Conservation (phyloP, 2,888 invertebrate species). For the Diplazon laetatorius region DNA sequence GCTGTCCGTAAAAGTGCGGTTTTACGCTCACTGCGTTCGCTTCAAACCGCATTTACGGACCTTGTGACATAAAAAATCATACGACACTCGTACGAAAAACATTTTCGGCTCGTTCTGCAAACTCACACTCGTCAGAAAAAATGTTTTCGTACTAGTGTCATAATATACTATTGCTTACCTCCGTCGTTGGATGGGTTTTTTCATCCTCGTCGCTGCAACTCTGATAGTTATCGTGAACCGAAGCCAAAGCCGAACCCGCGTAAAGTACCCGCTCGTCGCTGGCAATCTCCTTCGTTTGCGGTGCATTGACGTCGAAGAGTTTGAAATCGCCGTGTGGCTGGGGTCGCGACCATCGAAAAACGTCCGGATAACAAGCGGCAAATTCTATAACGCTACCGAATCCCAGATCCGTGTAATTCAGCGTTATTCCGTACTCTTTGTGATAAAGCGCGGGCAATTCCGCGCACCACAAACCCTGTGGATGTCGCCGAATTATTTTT, state of each 20-base stretch:
- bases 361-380: conserved; percentile 73
- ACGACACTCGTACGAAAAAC: too few species aligned
- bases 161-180: conserved; percentile 68
- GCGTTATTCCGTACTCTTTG: conserved; percentile 70
- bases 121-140: background rate
- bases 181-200: conserved; percentile 71
- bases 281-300: conserved; percentile 33
- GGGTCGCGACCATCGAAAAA: conserved; percentile 72
- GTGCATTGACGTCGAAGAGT: conserved; percentile 69
- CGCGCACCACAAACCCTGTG: conserved; percentile 78
- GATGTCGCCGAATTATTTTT: conserved; percentile 73
- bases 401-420: conserved; percentile 76
- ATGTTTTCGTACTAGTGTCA: too few species aligned
- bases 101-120: background rate
- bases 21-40: too few species aligned
- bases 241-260: conserved; percentile 61
- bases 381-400: conserved; percentile 76
- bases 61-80: too few species aligned
- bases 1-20: too few species aligned
- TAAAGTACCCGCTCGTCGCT: too few species aligned
- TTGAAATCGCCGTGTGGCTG: conserved; percentile 69
- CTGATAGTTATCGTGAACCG: conserved; percentile 69
- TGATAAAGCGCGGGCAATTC: conserved; percentile 74
- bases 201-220: conserved; percentile 58
- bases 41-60: too few species aligned